Percentiles rank a stretch among this genome's conserved stretches.
Conservation (phyloP, 2,888 invertebrate genomes). For the Mechanitis mazaeus region DNA sequence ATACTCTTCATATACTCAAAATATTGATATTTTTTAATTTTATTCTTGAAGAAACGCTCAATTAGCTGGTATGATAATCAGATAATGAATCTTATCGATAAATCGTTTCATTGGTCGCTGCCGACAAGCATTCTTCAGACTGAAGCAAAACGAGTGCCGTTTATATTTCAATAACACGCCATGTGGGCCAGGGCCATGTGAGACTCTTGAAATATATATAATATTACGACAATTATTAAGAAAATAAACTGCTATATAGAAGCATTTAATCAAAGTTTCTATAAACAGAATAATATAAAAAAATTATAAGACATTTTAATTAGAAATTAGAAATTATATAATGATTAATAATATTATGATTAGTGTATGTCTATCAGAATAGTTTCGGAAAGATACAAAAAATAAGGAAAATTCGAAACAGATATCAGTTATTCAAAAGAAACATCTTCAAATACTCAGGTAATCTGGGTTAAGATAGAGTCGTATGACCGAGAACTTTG, state of each 20-base stretch:
- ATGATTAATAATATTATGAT: too few relatives aligned
- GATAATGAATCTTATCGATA: slow-evolving; percentile 33
- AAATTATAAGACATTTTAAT: too few relatives aligned
- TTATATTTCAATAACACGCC: slow-evolving; percentile 37
- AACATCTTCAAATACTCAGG: slow-evolving; percentile 15
- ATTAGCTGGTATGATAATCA: slow-evolving; percentile 17
- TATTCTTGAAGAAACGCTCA: not conserved
- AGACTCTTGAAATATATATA: slow-evolving; percentile 28
- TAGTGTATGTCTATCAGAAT: too few relatives aligned
- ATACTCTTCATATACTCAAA: not conserved
- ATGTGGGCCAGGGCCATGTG: slow-evolving; percentile 37
- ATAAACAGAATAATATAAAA: too few relatives aligned
- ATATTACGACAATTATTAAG: too few relatives aligned
- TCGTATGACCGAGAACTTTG: slow-evolving; percentile 22
- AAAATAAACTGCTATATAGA: too few relatives aligned
- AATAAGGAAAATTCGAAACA: slow-evolving; percentile 3
- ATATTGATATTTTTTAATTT: not conserved
- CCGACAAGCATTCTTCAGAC: slow-evolving; percentile 28
- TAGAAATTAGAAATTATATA: too few relatives aligned
- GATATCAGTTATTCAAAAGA: slow-evolving; percentile 7
- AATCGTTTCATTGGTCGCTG: slow-evolving; percentile 27
- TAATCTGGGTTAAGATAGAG: slow-evolving; percentile 20
- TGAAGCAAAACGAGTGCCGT: slow-evolving; percentile 34
- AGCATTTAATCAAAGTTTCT: too few relatives aligned
- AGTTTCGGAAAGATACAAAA: not conserved